A percentile compares a stretch with the other conserved stretches of the same genome.
phyloP scores from a whole-genome alignment of 2,888 invertebrate species.

The Spodoptera exigua region DNA sequence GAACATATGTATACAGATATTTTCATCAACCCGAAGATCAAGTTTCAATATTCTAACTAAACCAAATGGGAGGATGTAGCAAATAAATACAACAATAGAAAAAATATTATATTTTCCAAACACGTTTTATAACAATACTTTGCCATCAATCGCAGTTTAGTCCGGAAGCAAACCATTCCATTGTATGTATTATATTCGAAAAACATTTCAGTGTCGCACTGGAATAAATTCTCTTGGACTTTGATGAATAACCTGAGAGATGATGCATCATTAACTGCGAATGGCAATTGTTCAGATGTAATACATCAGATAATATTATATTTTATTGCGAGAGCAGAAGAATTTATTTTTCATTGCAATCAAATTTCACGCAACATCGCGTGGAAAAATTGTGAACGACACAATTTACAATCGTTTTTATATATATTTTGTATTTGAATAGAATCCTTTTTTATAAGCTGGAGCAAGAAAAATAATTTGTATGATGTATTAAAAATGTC shows the following conservation, averaged over 20 bases:
- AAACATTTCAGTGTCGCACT: slow-evolving; percentile 32
- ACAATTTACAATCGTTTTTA: slow-evolving; percentile 9
- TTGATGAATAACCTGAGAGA: slow-evolving; percentile 33
- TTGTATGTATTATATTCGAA: slow-evolving; percentile 20
- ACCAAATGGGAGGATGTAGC: too few relatives aligned
- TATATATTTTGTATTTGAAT: slow-evolving; percentile 9
- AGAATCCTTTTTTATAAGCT: slow-evolving; percentile 9
- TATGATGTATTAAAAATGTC: slow-evolving; percentile 3
- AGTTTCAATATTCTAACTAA: too few relatives aligned
- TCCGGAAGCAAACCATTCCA: slow-evolving; percentile 21
- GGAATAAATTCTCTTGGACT: slow-evolving; percentile 24
- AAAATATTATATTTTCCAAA: neutral
- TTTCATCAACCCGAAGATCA: too few relatives aligned
- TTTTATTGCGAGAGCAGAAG: slow-evolving; percentile 23
- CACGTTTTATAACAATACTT: slow-evolving; percentile 1
- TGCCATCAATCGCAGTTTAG: slow-evolving; percentile 22
- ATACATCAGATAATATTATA: slow-evolving; percentile 18
- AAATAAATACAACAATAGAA: neutral
- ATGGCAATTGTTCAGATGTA: slow-evolving; percentile 19
- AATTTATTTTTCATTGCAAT: slow-evolving; percentile 10
- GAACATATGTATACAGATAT: too few relatives aligned
- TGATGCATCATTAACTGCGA: slow-evolving; percentile 41
- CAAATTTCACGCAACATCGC: slow-evolving; percentile 25
- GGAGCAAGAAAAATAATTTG: slow-evolving; percentile 9
- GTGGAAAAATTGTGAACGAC: slow-evolving; percentile 12